phyloP scores from a whole-genome alignment of 2,888 invertebrate genomes.

The Augochlorella aurata region DNA sequence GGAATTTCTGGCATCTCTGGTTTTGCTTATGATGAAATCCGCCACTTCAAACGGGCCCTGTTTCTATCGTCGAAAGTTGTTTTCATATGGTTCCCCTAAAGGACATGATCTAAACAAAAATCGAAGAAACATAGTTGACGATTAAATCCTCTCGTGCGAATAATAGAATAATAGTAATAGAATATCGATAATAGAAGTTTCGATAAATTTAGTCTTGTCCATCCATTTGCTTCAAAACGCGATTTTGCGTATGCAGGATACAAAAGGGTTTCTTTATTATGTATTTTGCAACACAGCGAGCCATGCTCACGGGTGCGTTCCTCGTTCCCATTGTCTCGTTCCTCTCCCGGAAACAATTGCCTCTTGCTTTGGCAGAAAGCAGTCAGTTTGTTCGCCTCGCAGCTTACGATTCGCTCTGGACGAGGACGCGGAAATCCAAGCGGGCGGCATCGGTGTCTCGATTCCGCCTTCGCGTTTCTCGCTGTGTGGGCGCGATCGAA shows the following conservation, averaged over 20 bases:
- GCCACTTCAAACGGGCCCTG: neutral
- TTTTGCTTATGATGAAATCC: neutral
- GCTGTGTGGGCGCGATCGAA: conserved; percentile 36
- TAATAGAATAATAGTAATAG: too few relatives aligned
- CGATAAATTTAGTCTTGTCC: too few relatives aligned
- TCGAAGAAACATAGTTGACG: too few relatives aligned
- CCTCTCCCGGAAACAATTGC: neutral
- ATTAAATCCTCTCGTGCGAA: too few relatives aligned
- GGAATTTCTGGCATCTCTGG: neutral
- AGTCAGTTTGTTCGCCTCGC: neutral
- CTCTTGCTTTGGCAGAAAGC: neutral
- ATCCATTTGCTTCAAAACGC: neutral
- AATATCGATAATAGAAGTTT: too few relatives aligned
- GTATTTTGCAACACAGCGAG: neutral
- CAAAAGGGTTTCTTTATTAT: neutral
- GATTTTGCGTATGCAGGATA: neutral
- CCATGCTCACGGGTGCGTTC: neutral
- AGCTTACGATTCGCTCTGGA: neutral
- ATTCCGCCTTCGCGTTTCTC: conserved; percentile 14
- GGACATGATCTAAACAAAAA: too few relatives aligned
- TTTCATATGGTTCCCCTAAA: too few relatives aligned
- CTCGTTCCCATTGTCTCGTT: neutral
- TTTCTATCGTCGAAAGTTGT: neutral
- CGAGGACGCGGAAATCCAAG: conserved; percentile 22
- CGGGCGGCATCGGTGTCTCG: neutral